Evolutionary conservation across 1,140 invertebrate species (phyloP), one percentile per base, ranked within the genome.

Genomic region (Pseudoatta argentina): DNA sequence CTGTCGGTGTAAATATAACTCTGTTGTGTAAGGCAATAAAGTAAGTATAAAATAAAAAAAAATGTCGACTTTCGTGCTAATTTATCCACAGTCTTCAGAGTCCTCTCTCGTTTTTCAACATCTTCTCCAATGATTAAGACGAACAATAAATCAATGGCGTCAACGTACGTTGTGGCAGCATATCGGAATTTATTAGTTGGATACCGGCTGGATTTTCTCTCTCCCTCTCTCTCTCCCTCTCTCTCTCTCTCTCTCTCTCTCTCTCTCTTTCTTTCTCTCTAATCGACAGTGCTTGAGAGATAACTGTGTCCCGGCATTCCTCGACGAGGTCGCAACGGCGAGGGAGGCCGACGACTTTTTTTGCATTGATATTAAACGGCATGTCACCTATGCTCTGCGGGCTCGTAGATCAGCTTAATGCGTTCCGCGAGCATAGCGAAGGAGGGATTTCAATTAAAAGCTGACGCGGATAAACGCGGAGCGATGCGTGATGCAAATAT

Each of bases 401-500:
- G 69, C 69, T 34, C 69, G 69, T 83, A 61, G 55, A 83, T 83
- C 69, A 73, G 67, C 55, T 73, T 73, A 73, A 73, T 73, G 69
- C 79, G 69, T 24, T 71, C 77, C 21, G 77, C 30, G 64, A 69
- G 48, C 14, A 8, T 24, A 12, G 14, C 69, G 55, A 73, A 73
- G 34, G 79, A 72, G 66, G 44, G 67, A 61, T 83, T 83, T 83
- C 79, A 83, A 83, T 83, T 83, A 83, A 75, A 71, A 83, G 55
- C 39, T 48, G 79, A 82, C 55, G 69, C n/a, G 44, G 39, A 83
- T 73, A 83, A 83, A 83, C 71, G 79, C 69, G 69, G 79, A 48
- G 55, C 67, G 67, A 83, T 21, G 79, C 79, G 79, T 83, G 79
- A 83, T 55, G 79, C 55, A 83, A 83, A 83, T 44, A 83, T 83